phyloP scores from a whole-genome alignment of 1,140 invertebrate species.

The Drosophila ohnishii region DNA sequence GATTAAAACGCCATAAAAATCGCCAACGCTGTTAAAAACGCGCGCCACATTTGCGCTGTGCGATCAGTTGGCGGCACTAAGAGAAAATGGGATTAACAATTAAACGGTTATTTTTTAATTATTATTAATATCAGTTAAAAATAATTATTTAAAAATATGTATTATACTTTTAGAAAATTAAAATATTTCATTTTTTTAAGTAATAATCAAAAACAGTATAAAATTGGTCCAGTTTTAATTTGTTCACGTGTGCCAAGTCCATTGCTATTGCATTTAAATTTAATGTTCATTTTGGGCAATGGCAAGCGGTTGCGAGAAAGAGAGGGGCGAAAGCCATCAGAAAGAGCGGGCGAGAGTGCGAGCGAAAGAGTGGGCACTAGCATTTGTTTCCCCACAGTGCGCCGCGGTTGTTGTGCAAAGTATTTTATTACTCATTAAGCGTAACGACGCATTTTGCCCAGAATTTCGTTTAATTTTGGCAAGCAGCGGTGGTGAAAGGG shows the following conservation, averaged over 20 bases:
- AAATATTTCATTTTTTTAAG: background rate
- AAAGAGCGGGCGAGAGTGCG: constrained; percentile 12
- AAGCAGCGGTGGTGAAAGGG: constrained; percentile 11
- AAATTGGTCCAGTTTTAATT: background rate
- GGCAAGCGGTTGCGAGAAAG: constrained; percentile 1
- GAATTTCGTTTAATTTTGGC: constrained; percentile 49
- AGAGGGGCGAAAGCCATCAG: background rate
- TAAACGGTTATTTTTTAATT: no score
- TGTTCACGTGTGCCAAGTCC: constrained; percentile 1
- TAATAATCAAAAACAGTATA: background rate
- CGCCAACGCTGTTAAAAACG: constrained; percentile 68
- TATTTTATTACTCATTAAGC: constrained; percentile 81
- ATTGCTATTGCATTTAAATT: constrained; percentile 54
- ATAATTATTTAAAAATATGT: background rate
- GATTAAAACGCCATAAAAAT: constrained; percentile 80
- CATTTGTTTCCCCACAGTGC: constrained; percentile 38
- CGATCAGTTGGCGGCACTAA: constrained; percentile 34
- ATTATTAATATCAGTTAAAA: no score
- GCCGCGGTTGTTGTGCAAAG: constrained; percentile 60
- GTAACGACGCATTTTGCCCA: constrained; percentile 77
- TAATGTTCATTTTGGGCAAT: constrained; percentile 68
- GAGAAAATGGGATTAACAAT: background rate
- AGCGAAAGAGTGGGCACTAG: constrained; percentile 17
- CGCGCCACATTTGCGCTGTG: constrained; percentile 48
- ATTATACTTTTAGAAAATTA: background rate